Percentiles rank a stretch among this genome's conserved stretches.
Evolutionary conservation across 2,113 vertebrate species (phyloP).

Genomic region (Nymphicus hollandicus): DNA sequence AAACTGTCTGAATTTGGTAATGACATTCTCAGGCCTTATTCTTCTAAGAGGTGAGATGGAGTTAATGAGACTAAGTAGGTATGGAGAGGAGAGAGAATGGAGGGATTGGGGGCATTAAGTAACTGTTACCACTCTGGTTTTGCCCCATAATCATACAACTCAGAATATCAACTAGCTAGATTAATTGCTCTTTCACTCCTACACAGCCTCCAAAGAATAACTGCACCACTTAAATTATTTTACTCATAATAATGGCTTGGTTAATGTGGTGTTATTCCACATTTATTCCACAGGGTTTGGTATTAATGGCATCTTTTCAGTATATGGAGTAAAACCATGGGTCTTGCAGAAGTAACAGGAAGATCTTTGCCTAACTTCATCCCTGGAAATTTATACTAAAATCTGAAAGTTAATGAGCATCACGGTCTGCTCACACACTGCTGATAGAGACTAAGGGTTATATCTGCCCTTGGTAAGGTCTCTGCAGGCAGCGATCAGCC

Average conservation of each 20-base stretch:
- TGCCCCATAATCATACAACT: neutral
- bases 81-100: neutral
- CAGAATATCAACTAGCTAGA: neutral
- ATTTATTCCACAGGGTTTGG: neutral
- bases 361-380: neutral
- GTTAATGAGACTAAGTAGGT: neutral
- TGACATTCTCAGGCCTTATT: neutral
- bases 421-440: neutral
- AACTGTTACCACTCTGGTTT: neutral
- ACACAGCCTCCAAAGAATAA: conserved; percentile 11
- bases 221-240: neutral
- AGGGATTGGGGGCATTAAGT: neutral
- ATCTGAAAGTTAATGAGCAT: neutral
- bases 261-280: neutral
- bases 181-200: neutral
- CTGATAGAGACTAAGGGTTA: neutral
- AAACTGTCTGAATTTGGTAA: neutral
- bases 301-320: neutral
- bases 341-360: neutral
- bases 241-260: neutral
- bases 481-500: neutral
- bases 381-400: neutral
- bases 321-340: neutral
- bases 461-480: neutral
- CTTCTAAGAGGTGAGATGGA: neutral